Evolutionary conservation across 2,113 vertebrate species (phyloP).

Genomic region (Eptesicus fuscus): DNA sequence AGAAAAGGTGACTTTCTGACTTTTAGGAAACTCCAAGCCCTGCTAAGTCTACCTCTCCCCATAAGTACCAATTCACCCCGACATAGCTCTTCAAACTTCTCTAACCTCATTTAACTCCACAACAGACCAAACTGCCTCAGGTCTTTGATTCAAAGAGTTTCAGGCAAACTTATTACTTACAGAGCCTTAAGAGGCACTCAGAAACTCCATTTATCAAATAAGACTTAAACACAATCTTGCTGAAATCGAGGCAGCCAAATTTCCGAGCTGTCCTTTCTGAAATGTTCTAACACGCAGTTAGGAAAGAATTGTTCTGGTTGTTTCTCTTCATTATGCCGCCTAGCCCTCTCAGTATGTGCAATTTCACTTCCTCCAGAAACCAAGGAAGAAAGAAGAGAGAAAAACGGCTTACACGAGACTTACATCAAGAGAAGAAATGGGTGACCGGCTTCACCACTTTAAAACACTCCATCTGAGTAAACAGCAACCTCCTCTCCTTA

Average conservation of each 20-base stretch:
- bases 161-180: background rate
- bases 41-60: background rate
- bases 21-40: background rate
- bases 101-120: background rate
- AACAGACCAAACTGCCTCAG: background rate
- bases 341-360: background rate
- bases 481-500: background rate
- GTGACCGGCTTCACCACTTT: background rate
- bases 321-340: background rate
- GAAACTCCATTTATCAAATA: background rate
- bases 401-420: background rate
- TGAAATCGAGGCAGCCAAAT: background rate
- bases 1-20: background rate
- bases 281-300: background rate
- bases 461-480: background rate
- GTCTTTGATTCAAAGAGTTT: background rate
- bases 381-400: background rate
- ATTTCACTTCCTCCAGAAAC: conserved; percentile 40
- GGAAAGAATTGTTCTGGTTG: background rate
- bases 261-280: background rate
- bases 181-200: background rate
- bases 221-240: background rate
- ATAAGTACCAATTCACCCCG: background rate
- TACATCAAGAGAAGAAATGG: background rate
- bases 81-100: background rate